Evolutionary conservation across 2,113 vertebrate species (phyloP), one percentile per base, ranked within the genome.

Genomic region (Aix galericulata): DNA sequence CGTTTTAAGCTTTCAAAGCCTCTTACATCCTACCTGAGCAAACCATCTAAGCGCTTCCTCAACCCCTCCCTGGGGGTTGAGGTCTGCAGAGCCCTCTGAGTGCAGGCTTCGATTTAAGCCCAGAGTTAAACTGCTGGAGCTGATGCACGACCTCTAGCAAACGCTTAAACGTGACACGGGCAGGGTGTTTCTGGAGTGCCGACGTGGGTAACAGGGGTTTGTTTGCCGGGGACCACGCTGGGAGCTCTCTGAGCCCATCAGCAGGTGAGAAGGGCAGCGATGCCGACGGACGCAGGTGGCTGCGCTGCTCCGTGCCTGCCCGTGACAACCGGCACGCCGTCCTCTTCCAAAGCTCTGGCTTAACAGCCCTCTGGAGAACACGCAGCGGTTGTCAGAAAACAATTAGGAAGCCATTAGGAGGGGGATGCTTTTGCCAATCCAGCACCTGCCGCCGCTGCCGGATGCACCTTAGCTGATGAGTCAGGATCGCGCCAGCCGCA

Each of bases 321-420:
- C 1, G 8, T 40, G 78, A 87, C 89, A 85, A 92, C 87, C 25
- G 74, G 74, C 87, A 52, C 22, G 0, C 14, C 22, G 13, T 26
- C 5, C 73, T 12, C 53, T 25, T 76, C 94, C 82, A 17, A 10
- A 16, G 17, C 46, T 7, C 68, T 50, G 84, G 6, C 94, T 81
- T 86, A 93, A 22, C 91, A 66, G 86, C 82, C 78, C 95, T 31
- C 89, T 29, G 67, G 89, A 91, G 91, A 73, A 66, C 6, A 34
- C 4, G 66, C 32, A 38, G 1, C 3, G 52, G 18, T 74, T 87
- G 59, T 21, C 56, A 67, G 60, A 94, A 92, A 93, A 89, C 89
- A 91, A 83, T 91, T 81, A 67, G 71, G 67, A 48, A 66, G 36
- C 88, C 90, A 85, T 91, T 94, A 91, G 0, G 11, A 88, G 93